Evolutionary conservation across 2,888 invertebrate genomes (phyloP).

Genomic region (Ophion slaviceki): DNA sequence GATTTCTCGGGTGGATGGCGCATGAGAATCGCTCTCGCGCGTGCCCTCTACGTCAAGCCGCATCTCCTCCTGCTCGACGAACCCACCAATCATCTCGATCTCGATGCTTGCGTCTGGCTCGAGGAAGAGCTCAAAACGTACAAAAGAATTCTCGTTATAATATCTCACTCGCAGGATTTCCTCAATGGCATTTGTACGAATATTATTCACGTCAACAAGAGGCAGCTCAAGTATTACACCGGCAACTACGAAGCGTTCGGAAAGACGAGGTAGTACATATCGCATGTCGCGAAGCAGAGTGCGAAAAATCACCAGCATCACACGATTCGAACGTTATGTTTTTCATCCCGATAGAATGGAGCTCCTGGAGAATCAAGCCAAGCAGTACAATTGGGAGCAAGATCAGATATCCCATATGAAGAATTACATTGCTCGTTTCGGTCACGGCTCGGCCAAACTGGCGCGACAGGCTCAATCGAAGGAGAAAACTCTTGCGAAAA

Average conservation of each 20-base stretch:
- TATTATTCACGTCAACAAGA: conserved; percentile 97
- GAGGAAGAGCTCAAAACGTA: conserved; percentile 98
- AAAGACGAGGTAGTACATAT: conserved; percentile 87
- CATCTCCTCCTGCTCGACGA: conserved; percentile 98
- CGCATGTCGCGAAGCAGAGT: background rate
- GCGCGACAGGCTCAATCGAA: conserved; percentile 99
- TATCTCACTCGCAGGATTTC: conserved; percentile 99
- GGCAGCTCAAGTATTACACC: conserved; percentile 96
- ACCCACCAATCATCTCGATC: conserved; percentile 99
- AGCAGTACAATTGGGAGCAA: conserved; percentile 99
- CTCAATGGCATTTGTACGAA: conserved; percentile 98
- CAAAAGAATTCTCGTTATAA: conserved; percentile 97
- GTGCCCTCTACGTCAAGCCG: conserved; percentile 98
- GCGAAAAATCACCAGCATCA: background rate
- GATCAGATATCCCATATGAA: conserved; percentile 99
- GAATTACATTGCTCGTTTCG: conserved; percentile 99
- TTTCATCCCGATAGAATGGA: conserved; percentile 87
- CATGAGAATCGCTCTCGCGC: conserved; percentile 98
- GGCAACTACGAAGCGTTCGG: conserved; percentile 99
- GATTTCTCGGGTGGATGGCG: conserved; percentile 98
- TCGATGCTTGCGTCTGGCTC: conserved; percentile 99
- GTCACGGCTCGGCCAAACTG: conserved; percentile 99
- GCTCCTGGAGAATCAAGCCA: conserved; percentile 98
- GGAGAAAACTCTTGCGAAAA: conserved; percentile 99
- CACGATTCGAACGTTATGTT: background rate